phyloP scores from a whole-genome alignment of 2,113 vertebrate species.

The Sinocyclocheilus rhinocerous region DNA sequence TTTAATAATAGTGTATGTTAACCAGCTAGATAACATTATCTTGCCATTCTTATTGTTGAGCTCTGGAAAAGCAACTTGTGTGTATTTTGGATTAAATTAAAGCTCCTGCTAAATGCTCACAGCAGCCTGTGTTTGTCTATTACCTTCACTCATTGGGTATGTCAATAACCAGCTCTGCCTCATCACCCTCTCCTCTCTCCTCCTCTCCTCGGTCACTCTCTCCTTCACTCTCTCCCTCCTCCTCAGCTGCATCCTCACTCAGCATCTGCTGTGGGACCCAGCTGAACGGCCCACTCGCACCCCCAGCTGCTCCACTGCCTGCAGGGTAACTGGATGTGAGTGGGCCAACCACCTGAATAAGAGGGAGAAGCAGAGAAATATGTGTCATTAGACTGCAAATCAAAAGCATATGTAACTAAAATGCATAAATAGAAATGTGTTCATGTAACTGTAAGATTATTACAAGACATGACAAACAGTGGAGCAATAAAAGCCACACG shows the following conservation, averaged over 20 bases:
- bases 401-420: not conserved
- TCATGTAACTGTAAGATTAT: not conserved
- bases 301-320: conserved; percentile 59
- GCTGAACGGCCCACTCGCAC: conserved; percentile 73
- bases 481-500: not conserved
- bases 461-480: not conserved
- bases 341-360: conserved; percentile 71
- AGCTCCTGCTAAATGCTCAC: not conserved
- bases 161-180: conserved; percentile 81
- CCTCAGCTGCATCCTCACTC: conserved; percentile 77
- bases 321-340: conserved; percentile 74
- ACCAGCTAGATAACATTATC: not conserved
- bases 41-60: not conserved
- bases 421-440: not conserved
- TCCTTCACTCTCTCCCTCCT: conserved; percentile 77
- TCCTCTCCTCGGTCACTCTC: conserved; percentile 79
- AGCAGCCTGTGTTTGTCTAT: not conserved
- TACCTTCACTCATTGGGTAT: conserved; percentile 78
- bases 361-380: not conserved
- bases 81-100: not conserved
- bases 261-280: conserved; percentile 83
- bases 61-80: not conserved
- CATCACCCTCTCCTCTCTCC: conserved; percentile 79
- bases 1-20: not conserved
- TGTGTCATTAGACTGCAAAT: not conserved